Base-by-base conservation (phyloP, 37 sponge, comb jelly and placozoan genomes). In the Petrosia ficiformis region DNA sequence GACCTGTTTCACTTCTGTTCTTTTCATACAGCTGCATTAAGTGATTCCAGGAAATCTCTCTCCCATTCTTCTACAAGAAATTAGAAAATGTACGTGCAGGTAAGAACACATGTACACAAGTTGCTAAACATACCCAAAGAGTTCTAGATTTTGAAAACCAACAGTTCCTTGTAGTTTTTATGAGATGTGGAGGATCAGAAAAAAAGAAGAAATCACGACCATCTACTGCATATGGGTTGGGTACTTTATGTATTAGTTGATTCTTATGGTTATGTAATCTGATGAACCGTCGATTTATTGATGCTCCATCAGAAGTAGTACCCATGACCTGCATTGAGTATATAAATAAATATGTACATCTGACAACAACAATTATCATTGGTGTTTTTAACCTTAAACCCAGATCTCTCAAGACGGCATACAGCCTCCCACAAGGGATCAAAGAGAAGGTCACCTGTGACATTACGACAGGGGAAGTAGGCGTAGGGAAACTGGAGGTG, bases 111-210 rank as follows among this genome's bases (percentile, higher is more conserved):
- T 35, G 36, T 33, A 24, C 1, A 64, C 24, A 2, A 74, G 44
- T 57, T 29, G 56, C 82, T 61, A 35, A 40, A 38, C 43, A 42
- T 77, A 77, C 77, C 77, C 78, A 72, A 10, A 84, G 57, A 24
- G 29, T 33, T 1, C 78, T 35, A 24, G 68, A 59, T 44, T 33
- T 76, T 41, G 44, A 64, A 10, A 28, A 32, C 72, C 35, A 71
- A 48, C 73, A 59, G 30, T 84, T 84, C 26, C 84, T 24, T 6
- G 71, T 67, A 22, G 84, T 84, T 32, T 84, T 84, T n/a, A 84
- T 16, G 32, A 84, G 30, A 65, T 84, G 84, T 36, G 78, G 84
- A 24, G 32, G 84, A 66, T 29, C 75, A 72, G 1, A 70, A 77
- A 39, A 84, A 42, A 84, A 84, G 48, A 60, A 84, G n/a, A 76